Evolutionary conservation across 2,797 vertebrate species (phyloP).

Genomic region (Parotocinclus haroldoi): DNA sequence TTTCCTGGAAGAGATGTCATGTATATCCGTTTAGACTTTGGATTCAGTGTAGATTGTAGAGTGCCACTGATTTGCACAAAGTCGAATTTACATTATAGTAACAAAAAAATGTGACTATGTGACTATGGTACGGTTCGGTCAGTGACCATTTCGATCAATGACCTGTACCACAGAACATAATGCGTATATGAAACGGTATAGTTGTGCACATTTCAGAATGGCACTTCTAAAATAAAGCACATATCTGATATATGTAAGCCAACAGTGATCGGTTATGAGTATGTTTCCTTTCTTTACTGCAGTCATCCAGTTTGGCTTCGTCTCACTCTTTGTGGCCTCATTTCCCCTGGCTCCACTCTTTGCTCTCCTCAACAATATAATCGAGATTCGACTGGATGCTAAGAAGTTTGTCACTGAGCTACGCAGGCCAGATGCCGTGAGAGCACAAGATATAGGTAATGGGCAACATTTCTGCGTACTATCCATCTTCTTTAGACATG

Average conservation of each 20-base stretch:
- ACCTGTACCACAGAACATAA: too few relatives aligned
- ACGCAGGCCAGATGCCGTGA: slow-evolving; percentile 83
- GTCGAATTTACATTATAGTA: too few relatives aligned
- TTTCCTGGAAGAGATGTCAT: too few relatives aligned
- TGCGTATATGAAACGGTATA: neutral
- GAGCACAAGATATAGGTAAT: slow-evolving; percentile 94
- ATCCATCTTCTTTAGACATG: too few relatives aligned
- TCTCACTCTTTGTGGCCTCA: slow-evolving; percentile 95
- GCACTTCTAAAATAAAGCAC: too few relatives aligned
- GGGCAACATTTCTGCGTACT: neutral
- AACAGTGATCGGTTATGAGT: neutral
- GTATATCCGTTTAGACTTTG: too few relatives aligned
- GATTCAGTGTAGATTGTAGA: too few relatives aligned
- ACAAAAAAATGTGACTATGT: too few relatives aligned
- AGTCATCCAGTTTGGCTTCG: slow-evolving; percentile 99
- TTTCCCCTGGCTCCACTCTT: slow-evolving; percentile 95
- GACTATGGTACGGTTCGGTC: too few relatives aligned
- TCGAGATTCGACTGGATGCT: slow-evolving; percentile 93
- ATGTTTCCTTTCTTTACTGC: slow-evolving; percentile 8
- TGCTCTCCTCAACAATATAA: slow-evolving; percentile 94
- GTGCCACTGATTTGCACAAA: too few relatives aligned
- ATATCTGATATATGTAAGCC: neutral
- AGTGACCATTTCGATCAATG: too few relatives aligned
- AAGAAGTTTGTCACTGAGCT: slow-evolving; percentile 96
- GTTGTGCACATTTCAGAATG: too few relatives aligned